A percentile compares a stretch with the other conserved stretches of the same genome.
phyloP scores from a whole-genome alignment of 1,140 invertebrate species.

The Zaprionus davidi region DNA sequence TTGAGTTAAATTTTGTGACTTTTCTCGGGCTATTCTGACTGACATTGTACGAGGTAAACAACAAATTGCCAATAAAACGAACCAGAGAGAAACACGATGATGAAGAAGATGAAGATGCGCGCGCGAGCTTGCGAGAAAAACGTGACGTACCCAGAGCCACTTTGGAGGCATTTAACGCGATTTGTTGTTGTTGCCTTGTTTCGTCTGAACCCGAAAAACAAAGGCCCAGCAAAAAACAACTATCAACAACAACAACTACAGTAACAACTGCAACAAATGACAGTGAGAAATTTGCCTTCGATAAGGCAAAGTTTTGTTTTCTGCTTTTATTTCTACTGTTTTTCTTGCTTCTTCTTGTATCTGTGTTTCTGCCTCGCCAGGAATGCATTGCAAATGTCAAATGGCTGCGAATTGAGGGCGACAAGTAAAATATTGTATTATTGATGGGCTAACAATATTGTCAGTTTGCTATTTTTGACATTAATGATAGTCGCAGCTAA shows the following conservation, averaged over 20 bases:
- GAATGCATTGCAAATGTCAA: constrained; percentile 57
- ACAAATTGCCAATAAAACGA: constrained; percentile 51
- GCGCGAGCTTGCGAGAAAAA: constrained; percentile 61
- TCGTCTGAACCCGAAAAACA: constrained; percentile 6
- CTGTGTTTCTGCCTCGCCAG: constrained; percentile 4
- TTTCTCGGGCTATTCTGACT: constrained; percentile 5
- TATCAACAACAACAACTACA: constrained; percentile 20
- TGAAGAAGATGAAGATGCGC: constrained; percentile 72
- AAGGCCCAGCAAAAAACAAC: constrained; percentile 26
- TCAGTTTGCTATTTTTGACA: constrained; percentile 72
- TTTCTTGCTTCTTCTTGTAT: background rate
- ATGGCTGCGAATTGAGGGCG: constrained; percentile 39
- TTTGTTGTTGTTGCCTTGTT: constrained; percentile 49
- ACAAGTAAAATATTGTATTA: constrained; percentile 65
- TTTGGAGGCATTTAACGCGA: constrained; percentile 41
- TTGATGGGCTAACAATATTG: constrained; percentile 72
- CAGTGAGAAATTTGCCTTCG: constrained; percentile 66
- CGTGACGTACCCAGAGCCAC: constrained; percentile 62
- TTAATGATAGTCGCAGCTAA: constrained; percentile 58
- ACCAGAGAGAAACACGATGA: constrained; percentile 13
- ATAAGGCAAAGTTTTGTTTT: constrained; percentile 27
- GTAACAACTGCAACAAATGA: constrained; percentile 46
- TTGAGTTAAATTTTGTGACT: background rate
- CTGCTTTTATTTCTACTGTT: background rate
- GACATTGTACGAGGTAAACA: constrained; percentile 31